Base-by-base conservation (phyloP, 2,888 invertebrate genomes). In the Ptilodon capucinus region DNA sequence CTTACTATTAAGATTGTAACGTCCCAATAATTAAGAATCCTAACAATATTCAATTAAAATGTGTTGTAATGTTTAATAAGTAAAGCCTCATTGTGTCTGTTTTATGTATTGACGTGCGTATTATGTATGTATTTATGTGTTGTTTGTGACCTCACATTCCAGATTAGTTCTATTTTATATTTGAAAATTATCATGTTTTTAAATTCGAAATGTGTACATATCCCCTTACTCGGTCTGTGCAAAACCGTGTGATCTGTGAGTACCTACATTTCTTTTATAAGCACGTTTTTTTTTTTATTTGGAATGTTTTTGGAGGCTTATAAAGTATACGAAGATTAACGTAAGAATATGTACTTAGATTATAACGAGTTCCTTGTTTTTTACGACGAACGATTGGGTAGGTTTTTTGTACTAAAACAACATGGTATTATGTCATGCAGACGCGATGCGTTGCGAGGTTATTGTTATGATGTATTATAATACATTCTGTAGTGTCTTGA, bases 311-410 rank as follows among this genome's bases (percentile, higher is more conserved):
- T 85, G 86, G 91, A 91, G 91, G 91, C 90, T 90, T 90, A 84
- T 87, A 84, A 86, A 83, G 89, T 90, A 90, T 90, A 90, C 89
- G 90, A 89, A 66, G 75, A 77, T 77, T 80, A 86, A 82, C 84
- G 68, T 90, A 86, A 87, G 88, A 79, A 79, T 84, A 86, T 82
- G 89, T 90, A 91, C 88, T 91, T 90, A 91, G 89, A 79, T 38
- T 81, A 61, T 88, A 83, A 85, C 76, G 74, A 86, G 88, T 89
- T 88, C 88, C 88, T 88, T 80, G 75, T 81, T 79, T 75, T 76
- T 73, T 74, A 68, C 71, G 68, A 70, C 71, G 62, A 76, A 75
- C 59, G 65, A 72, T 77, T 78, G 79, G 79, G 78, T 80, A 80
- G 76, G 75, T 79, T 71, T 68, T 74, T 74, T 74, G 65, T 71